Evolutionary conservation across 2,797 vertebrate genomes (phyloP), one percentile per base, ranked within the genome.

Genomic region (Tauraco hartlaubi): DNA sequence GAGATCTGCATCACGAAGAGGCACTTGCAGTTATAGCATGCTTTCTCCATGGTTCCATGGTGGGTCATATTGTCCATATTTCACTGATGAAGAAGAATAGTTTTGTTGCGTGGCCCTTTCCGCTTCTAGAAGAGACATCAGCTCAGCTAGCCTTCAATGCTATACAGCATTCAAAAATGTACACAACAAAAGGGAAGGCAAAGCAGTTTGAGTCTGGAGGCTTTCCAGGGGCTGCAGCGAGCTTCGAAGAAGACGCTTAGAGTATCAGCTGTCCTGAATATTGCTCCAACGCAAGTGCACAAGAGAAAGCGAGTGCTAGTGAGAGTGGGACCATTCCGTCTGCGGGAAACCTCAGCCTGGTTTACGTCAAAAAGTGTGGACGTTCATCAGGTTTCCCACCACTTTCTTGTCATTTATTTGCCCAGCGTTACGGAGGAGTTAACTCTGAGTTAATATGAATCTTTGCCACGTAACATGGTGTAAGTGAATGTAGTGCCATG

Each of bases 31-130:
- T 67, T 72, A 29, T 59, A 66, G 55, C 0, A 3, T 41, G 23
- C 29, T 63, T 87, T 52, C 62, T 49, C 33, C 1, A 2, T 26
- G 20, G 15, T 54, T 79, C 51, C 22, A 2, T 4, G 33, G 20
- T 39, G 46, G 23, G 15, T 64, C 67, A 3, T 13, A 28, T 20
- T 80, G 8, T 15, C 19, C 9, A 7, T 1, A 4, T 82, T 81
- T 41, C 48, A 37, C 20, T 29, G 31, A 33, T 52, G 26, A 41
- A 62, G 31, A 73, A 29, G 5, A 56, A 69, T 1, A 25, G 66
- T 52, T 86, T 44, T 81, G 41, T 64, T 0, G 0, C n/a, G 16
- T 0, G 2, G 22, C n/a, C 19, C 33, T 83, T 73, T 83, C 44
- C 22, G 41, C 48, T 76, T 62, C 52, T 49, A 48, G 37, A 55